Base-by-base conservation (phyloP, 2,113 vertebrate species). In the Octodon degus region DNA sequence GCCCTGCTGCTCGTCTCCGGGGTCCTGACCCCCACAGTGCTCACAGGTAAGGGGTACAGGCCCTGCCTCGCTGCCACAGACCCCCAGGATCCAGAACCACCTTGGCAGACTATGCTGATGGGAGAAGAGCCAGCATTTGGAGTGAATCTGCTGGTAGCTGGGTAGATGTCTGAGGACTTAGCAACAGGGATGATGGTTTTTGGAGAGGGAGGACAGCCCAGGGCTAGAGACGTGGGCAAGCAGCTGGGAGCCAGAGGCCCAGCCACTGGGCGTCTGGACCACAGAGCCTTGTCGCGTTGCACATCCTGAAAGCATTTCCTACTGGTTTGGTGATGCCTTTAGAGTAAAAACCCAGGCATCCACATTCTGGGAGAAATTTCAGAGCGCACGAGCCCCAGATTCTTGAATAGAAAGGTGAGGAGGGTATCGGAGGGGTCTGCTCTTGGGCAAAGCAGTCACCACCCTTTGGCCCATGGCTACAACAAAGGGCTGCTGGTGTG, bases 21-120 rank as follows among this genome's bases (percentile, higher is more conserved):
- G 95, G 89, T 97, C 83, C 95, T 98, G 77, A 93, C 98, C 93
- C 98, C 98, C 43, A 96, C 96, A 20, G 98, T 97, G 77, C 98
- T 98, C 97, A 97, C 98, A 98, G 99, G 99, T 99, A 98, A 97
- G 97, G 40, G 40, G 60, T 1, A 0, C 7, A 10, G 86, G 65
- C 60, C 47, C 37, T 83, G 5, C 37, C 80, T 79, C 24, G 72
- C 83, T 34, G 72, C 81, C 72, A 20, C 80, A 85, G 60, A 72
- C 19, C 34, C 55, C 81, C 16, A 0, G 60, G 77, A 34, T 3
- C 34, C 47, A 43, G 43, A 50, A 32, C 30, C 24, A 2, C 92
- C 11, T 8, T 8, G 63, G 34, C 20, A 14, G 89, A 65, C 60
- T 53, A 4, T 50, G 60, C 43, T 67, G n/a, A 4, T 11, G 0